Base-by-base conservation (phyloP, 2,888 invertebrate species). In the Temnothorax rugatulus region DNA sequence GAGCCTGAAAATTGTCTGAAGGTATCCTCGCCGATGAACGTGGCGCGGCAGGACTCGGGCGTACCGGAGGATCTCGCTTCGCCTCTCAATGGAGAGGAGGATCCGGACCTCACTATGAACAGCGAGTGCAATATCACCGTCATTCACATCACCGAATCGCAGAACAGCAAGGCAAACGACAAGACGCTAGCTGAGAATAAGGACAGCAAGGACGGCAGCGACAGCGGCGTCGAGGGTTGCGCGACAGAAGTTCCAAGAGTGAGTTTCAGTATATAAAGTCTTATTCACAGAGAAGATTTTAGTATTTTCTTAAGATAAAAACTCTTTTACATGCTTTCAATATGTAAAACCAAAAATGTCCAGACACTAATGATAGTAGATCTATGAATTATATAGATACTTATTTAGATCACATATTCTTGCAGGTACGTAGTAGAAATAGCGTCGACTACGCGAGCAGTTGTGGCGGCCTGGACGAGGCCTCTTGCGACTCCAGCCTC, bases 171-270 rank as follows among this genome's bases (percentile, higher is more conserved):
- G 15, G 63, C 88, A 5, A 64, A 54, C 38, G 86, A 90, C 5
- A 83, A 89, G 7, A 57, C 86, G 8, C 11, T 84, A 44, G 29
- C 69, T 1, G 92, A 93, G 75, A 90, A 93, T 64, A 93, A 94
- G 84, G 94, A 94, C 87, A 94, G 93, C 85, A 95, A 94, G 86
- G 97, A 97, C 86, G 97, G 98, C 83, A 97, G 97, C 93, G 98
- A 98, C 93, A 98, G 98, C 92, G 98, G 98, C 7, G 97, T 98
- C 21, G 98, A 98, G 92, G 97, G 97, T 3, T 94, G 95, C 83
- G 95, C 95, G 69, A 96, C 96, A 71, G 95, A 95, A 81, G 92
- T 95, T 87, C 91, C 93, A 91, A 92, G 95, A 95, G 92, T 95
- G 88, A 88, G 84, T n/a, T 38, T 18, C 25, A 50, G 11, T n/a